A percentile compares a stretch with the other conserved stretches of the same genome.
Conservation (phyloP, 2,888 invertebrate species). For the Petrophora chlorosata region DNA sequence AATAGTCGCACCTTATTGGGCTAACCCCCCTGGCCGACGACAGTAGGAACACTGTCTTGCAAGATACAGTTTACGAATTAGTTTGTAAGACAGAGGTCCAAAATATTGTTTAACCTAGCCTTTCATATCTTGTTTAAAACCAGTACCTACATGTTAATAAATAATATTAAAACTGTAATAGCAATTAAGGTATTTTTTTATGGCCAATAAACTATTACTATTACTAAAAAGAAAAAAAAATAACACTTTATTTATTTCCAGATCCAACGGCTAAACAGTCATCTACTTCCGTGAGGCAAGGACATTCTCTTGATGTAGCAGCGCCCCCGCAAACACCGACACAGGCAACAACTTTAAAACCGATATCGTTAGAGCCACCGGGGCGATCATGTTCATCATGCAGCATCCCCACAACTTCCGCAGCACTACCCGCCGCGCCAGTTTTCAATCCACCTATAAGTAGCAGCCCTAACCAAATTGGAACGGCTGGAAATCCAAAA, state of each 20-base stretch:
- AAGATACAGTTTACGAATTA: too few relatives aligned
- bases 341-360: conserved; percentile 37
- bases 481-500: conserved; percentile 6
- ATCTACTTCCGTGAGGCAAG: conserved; percentile 49
- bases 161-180: too few relatives aligned
- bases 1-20: too few relatives aligned
- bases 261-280: conserved; percentile 45
- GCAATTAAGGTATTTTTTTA: too few relatives aligned
- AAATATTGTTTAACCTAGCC: too few relatives aligned
- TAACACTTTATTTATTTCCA: conserved; percentile 41
- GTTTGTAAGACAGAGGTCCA: too few relatives aligned
- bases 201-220: too few relatives aligned
- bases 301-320: conserved; percentile 58
- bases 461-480: conserved; percentile 17
- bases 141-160: too few relatives aligned
- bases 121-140: too few relatives aligned
- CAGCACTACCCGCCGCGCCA: conserved; percentile 47
- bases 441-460: conserved; percentile 15
- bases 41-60: too few relatives aligned
- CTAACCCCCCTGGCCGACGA: too few relatives aligned
- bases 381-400: conserved; percentile 84
- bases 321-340: conserved; percentile 34
- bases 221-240: too few relatives aligned
- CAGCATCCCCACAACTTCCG: conserved; percentile 81
- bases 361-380: conserved; percentile 59